Evolutionary conservation across 2,797 vertebrate species (phyloP), one percentile per base, ranked within the genome.

Genomic region (Mallotus villosus): DNA sequence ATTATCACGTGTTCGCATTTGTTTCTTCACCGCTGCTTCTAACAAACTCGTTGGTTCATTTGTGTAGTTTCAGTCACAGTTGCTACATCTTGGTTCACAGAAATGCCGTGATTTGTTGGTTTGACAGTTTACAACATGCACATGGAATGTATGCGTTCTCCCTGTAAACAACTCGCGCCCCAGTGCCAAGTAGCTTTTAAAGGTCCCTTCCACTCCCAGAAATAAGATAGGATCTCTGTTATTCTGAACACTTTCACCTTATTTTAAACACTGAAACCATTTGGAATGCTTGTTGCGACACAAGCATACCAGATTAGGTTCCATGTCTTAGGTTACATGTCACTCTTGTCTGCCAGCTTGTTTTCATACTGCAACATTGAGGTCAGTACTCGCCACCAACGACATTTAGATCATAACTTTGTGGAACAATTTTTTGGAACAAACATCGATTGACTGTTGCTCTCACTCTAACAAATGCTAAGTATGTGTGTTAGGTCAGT

Each of bases 281-380:
- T 17, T 73, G 46, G 63, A 73, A 58, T 71, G 77, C 53, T 63
- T 22, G 74, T 87, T 91, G 88, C 86, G 27, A 85, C 81, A 84
- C 68, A 75, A 70, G 63, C 59, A 22, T 63, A 72, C 77, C 78
- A 80, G 75, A 81, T 75, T 72, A 70, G 73, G 71, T 87, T 86
- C 88, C 87, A 78, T 80, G 79, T 91, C 76, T 85, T 87, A 67
- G 4, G 14, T 46, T 86, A 89, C 87, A 78, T 81, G 79, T 92
- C 77, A 85, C 88, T 70, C 5, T 19, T 49, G 67, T 78, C 79
- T 75, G 77, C 67, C 75, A 37, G 68, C 79, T 79, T 90, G 86
- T 90, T 90, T 91, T 87, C 71, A 83, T 77, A 79, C 78, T 25
- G 34, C 74, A 19, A 66, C 81, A 87, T 86, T 78, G 81, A 78